phyloP scores from a whole-genome alignment of 1,140 invertebrate genomes.

The Tigriopus japonicus region DNA sequence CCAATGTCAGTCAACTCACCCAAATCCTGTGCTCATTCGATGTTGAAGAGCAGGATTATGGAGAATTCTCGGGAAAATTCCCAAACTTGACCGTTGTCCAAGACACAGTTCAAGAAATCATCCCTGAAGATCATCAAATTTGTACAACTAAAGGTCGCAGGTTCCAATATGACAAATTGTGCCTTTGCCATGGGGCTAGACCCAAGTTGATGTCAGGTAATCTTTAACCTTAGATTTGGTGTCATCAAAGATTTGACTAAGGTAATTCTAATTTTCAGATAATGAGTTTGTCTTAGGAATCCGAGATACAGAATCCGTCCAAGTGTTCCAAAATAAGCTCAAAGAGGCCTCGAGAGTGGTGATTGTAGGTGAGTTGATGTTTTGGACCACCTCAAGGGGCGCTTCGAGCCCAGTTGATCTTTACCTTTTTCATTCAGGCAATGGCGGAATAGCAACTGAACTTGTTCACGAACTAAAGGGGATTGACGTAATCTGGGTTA shows the following conservation, averaged over 20 bases:
- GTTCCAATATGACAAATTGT: slow-evolving; percentile 60
- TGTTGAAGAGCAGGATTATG: background rate
- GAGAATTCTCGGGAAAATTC: background rate
- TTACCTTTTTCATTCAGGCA: slow-evolving; percentile 35
- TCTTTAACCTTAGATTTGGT: no score
- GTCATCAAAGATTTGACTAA: no score
- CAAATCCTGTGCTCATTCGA: slow-evolving; percentile 1
- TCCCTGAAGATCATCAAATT: background rate
- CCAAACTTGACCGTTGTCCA: slow-evolving; percentile 4
- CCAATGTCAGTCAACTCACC: slow-evolving; percentile 3
- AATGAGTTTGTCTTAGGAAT: slow-evolving; percentile 60
- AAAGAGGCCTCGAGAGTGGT: slow-evolving; percentile 44
- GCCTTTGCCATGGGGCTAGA: slow-evolving; percentile 68
- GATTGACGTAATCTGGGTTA: slow-evolving; percentile 73
- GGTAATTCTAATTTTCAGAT: slow-evolving; percentile 26
- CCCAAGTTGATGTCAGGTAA: slow-evolving; percentile 47
- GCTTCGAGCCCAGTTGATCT: no score
- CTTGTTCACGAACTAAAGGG: slow-evolving; percentile 57
- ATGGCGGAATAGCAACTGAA: slow-evolving; percentile 95
- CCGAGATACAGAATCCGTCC: slow-evolving; percentile 83
- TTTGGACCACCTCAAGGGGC: no score
- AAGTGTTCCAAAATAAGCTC: slow-evolving; percentile 51
- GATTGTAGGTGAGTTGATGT: slow-evolving; percentile 33
- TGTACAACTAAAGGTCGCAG: slow-evolving; percentile 22
- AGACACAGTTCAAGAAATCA: background rate